A percentile compares a stretch with the other conserved stretches of the same genome.
phyloP scores from a whole-genome alignment of 2,113 vertebrate species.

The Sphyrna mokarran region DNA sequence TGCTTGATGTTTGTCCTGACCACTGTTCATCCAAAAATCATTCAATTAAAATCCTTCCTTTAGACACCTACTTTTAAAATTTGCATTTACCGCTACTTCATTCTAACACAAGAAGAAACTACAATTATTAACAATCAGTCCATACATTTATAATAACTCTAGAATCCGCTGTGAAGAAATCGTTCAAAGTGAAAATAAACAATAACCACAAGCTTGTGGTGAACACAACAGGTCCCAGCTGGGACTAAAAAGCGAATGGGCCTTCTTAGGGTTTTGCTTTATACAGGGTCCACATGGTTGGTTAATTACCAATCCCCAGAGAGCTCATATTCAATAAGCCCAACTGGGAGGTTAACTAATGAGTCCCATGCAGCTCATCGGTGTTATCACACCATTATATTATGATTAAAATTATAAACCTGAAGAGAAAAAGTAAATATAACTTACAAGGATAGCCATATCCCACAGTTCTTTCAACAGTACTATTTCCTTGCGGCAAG shows the following conservation, averaged over 20 bases:
- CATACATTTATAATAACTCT: too few relatives aligned
- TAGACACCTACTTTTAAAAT: neutral
- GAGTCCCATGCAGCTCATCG: too few relatives aligned
- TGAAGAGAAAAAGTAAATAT: neutral
- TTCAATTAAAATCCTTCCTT: neutral
- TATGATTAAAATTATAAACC: neutral
- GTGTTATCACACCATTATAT: neutral
- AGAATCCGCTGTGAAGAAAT: too few relatives aligned
- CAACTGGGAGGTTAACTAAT: too few relatives aligned
- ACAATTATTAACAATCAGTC: neutral
- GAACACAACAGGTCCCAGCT: too few relatives aligned
- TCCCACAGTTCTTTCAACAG: constrained; percentile 68
- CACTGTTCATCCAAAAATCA: neutral
- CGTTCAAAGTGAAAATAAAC: too few relatives aligned
- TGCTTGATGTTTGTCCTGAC: neutral
- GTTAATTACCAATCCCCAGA: too few relatives aligned
- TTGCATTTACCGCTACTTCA: neutral
- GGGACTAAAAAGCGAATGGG: too few relatives aligned
- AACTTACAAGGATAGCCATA: constrained; percentile 53
- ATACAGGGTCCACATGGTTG: too few relatives aligned
- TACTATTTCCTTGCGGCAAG: constrained; percentile 51
- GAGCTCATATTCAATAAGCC: too few relatives aligned
- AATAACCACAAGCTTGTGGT: too few relatives aligned
- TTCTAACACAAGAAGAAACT: neutral
- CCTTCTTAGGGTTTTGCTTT: too few relatives aligned